Evolutionary conservation across 2,888 invertebrate genomes (phyloP).

Genomic region (Polia nebulosa): DNA sequence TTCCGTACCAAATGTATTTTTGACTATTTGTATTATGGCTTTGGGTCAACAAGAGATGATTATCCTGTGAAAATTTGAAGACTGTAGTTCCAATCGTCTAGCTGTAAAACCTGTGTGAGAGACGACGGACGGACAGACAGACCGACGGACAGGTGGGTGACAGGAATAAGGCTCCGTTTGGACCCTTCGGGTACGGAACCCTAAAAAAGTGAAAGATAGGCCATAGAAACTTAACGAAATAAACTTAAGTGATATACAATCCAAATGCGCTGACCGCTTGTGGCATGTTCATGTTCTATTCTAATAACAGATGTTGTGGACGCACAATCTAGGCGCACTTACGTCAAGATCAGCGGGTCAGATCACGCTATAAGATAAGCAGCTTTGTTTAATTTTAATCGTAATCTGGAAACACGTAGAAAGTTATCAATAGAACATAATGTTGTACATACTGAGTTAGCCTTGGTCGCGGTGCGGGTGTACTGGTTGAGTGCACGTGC

Average conservation of each 20-base stretch:
- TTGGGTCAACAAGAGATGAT: too few relatives aligned
- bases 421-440: slow-evolving; percentile 59
- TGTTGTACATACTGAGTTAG: slow-evolving; percentile 19
- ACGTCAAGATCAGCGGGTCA: slow-evolving; percentile 59
- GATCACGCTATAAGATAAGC: slow-evolving; percentile 51
- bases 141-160: too few relatives aligned
- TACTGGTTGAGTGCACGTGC: slow-evolving; percentile 42
- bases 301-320: slow-evolving; percentile 29
- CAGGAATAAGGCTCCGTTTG: too few relatives aligned
- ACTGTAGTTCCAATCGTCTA: too few relatives aligned
- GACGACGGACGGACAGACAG: too few relatives aligned
- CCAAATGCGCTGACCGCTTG: slow-evolving; percentile 1
- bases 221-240: background rate
- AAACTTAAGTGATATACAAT: background rate
- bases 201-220: too few relatives aligned
- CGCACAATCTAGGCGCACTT: slow-evolving; percentile 34
- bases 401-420: slow-evolving; percentile 51
- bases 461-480: slow-evolving; percentile 57
- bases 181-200: too few relatives aligned
- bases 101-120: too few relatives aligned
- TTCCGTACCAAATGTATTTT: too few relatives aligned
- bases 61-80: too few relatives aligned
- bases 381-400: slow-evolving; percentile 48
- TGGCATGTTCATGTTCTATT: slow-evolving; percentile 12
- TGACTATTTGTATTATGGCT: too few relatives aligned